A percentile compares a stretch with the other conserved stretches of the same genome.
phyloP scores from a whole-genome alignment of 2,888 invertebrate genomes.

The Archips xylosteana region DNA sequence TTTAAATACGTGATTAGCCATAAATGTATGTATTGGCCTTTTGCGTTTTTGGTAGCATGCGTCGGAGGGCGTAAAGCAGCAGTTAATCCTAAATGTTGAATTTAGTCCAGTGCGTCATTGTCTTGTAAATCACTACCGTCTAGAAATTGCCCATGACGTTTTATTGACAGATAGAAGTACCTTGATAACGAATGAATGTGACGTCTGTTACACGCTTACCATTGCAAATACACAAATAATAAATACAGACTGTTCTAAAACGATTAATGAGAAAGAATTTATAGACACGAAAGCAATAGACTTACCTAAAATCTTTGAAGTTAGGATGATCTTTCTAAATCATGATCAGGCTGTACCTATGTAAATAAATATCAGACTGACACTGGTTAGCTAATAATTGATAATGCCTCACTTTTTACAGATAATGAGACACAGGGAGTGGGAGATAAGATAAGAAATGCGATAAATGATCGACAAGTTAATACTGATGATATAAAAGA shows the following conservation, averaged over 20 bases:
- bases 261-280: not conserved
- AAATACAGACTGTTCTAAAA: not conserved
- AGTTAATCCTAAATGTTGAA: no score
- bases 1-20: no score
- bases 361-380: conserved; percentile 2
- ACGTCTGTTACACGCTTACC: not conserved
- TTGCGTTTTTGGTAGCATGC: no score
- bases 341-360: not conserved
- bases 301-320: not conserved
- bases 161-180: no score
- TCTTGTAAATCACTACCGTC: no score
- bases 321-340: not conserved
- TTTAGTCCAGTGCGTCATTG: no score
- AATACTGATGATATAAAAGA: not conserved
- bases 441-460: not conserved
- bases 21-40: no score
- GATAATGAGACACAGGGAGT: not conserved
- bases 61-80: no score
- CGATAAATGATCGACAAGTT: conserved; percentile 1
- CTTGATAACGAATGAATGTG: not conserved
- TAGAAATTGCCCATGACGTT: no score
- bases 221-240: not conserved
- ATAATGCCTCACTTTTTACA: conserved; percentile 9
- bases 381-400: not conserved
- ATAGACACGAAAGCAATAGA: no score